Evolutionary conservation across 2,888 invertebrate genomes (phyloP), one percentile per base, ranked within the genome.

Genomic region (Omphaloscelis lunosa): DNA sequence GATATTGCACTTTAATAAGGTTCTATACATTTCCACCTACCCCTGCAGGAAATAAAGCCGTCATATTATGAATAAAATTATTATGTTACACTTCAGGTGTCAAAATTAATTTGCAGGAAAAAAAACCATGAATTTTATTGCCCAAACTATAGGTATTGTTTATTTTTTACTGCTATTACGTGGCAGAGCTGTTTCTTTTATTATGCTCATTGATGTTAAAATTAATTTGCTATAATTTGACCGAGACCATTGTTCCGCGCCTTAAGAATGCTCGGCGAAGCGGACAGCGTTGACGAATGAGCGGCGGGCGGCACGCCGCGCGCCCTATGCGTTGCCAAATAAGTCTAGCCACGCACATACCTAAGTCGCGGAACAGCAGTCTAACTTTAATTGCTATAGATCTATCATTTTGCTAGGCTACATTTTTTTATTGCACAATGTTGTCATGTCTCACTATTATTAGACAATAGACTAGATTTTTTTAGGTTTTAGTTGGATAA

Each of bases 221-320:
- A 39, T 76, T 76, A 8, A 62, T 80, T 80, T 80, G 70, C 76
- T 69, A 29, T 34, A 59, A 5, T 45, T 45, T 45, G 5, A 45
- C 45, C 15, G 15, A 45, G 45, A 45, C 45, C 45, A 5, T 5
- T 45, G 15, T 15, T 45, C 15, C 15, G 45, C 45, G 45, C 45
- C 45, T 15, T 15, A 45, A 5, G 45, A 15, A 45, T 5, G 15
- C 12, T 12, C 45, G 45, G 12, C 11, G 12, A 45, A 3, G 12
- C 12, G 12, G 45, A 11, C 45, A 45, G 45, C 39, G 41, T 41
- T 41, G 41, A 41, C 41, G 41, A 9, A 41, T 41, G 41, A 41
- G 41, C 9, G 41, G 9, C 39, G 34, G 34, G 34, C 3, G 34
- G 34, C 2, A 34, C 34, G 34, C 34, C 34, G 34, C 34, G 34